These are phyloP conservation scores for Archivesica marissinica DNA, from an alignment of 1,140 invertebrate species.

Conservation along the genomic window DNA sequence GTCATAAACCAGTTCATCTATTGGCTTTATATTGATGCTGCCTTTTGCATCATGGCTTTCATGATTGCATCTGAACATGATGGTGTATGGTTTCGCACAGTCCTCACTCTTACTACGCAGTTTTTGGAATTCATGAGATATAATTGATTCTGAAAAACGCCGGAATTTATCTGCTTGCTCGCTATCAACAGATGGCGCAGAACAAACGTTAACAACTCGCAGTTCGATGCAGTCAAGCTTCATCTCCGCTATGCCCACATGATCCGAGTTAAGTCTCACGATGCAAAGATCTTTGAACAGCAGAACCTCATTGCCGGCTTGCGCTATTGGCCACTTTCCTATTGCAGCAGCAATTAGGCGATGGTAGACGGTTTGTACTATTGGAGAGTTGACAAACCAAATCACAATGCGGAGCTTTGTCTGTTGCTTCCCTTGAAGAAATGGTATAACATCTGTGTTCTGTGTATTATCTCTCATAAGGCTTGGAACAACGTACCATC, in stretches of 20 bases:
- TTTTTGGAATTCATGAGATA: constrained; percentile 3
- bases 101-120: too few relatives aligned
- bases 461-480: neutral
- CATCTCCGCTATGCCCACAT: neutral
- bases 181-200: neutral
- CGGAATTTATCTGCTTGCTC: neutral
- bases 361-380: neutral
- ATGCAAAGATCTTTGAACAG: neutral
- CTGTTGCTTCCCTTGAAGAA: neutral
- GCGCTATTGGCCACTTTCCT: neutral
- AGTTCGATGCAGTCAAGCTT: neutral
- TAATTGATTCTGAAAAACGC: neutral
- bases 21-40: too few relatives aligned
- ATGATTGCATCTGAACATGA: too few relatives aligned
- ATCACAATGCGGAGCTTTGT: neutral
- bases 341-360: neutral
- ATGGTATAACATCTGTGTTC: neutral
- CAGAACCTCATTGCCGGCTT: neutral
- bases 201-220: neutral
- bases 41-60: too few relatives aligned
- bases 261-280: neutral
- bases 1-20: too few relatives aligned
- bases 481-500: neutral
- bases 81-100: too few relatives aligned
- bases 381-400: neutral